phyloP scores from a whole-genome alignment of 2,797 vertebrate genomes.

The Macroramphosus scolopax region DNA sequence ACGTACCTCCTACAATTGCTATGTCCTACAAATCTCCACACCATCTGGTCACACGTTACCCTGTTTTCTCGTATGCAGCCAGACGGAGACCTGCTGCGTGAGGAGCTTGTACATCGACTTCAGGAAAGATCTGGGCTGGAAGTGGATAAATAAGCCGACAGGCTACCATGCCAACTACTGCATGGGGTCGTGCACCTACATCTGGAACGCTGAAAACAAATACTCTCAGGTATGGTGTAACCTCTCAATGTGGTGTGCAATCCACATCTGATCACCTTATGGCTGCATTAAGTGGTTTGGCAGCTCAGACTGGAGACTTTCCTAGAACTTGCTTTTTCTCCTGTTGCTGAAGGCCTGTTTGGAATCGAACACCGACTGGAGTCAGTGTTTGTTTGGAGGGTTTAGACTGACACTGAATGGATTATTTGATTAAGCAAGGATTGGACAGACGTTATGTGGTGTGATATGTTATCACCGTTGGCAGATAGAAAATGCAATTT shows the following conservation, averaged over 20 bases:
- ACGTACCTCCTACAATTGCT: not conserved
- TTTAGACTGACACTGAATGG: no score
- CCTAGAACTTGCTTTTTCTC: not conserved
- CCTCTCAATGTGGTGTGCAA: not conserved
- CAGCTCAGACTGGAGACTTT: not conserved
- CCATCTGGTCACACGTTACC: not conserved
- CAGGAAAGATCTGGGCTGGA: constrained; percentile 92
- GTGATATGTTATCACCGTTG: no score
- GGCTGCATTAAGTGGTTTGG: not conserved
- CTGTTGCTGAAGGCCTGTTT: constrained; percentile 1
- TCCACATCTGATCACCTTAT: not conserved
- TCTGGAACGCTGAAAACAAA: constrained; percentile 90
- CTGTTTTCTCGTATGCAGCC: constrained; percentile 32
- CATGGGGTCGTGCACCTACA: constrained; percentile 90
- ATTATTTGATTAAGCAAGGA: no score
- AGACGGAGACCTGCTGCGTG: constrained; percentile 84
- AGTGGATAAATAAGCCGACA: constrained; percentile 90
- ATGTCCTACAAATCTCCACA: not conserved
- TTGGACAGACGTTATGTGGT: no score
- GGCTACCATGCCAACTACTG: constrained; percentile 93
- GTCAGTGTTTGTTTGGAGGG: no score
- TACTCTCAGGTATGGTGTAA: constrained; percentile 83
- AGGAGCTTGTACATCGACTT: constrained; percentile 90
- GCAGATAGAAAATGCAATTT: no score
- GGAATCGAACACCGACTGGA: not conserved